phyloP scores from a whole-genome alignment of 2,888 invertebrate species.

The Troides helena region DNA sequence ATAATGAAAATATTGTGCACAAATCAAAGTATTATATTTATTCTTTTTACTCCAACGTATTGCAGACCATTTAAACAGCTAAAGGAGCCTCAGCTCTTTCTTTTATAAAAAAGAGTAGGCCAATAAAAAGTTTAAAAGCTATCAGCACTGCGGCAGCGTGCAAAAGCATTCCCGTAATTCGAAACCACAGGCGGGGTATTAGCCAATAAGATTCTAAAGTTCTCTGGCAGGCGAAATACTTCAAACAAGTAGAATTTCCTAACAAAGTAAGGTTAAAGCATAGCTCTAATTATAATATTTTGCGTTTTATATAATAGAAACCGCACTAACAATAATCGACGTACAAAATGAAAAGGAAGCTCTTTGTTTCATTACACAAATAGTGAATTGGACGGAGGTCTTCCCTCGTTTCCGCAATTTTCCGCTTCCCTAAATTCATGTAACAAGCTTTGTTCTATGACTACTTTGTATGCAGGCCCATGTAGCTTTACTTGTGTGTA shows the following conservation, averaged over 20 bases:
- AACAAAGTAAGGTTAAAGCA: neutral
- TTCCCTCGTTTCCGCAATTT: constrained; percentile 18
- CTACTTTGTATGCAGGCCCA: constrained; percentile 24
- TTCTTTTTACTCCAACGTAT: no score
- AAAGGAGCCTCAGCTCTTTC: no score
- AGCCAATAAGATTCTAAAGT: neutral
- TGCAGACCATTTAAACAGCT: no score
- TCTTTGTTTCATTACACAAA: constrained; percentile 1
- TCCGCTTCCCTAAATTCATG: constrained; percentile 24
- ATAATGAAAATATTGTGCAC: neutral
- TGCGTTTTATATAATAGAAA: neutral
- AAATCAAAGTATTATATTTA: neutral
- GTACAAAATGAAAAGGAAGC: constrained; percentile 20
- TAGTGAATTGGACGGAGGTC: constrained; percentile 20
- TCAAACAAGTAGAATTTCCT: neutral
- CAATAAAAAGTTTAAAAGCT: neutral
- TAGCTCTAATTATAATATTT: neutral
- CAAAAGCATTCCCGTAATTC: neutral
- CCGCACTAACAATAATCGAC: neutral
- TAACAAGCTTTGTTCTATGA: constrained; percentile 26
- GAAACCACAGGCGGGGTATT: neutral
- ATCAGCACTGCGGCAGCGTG: neutral
- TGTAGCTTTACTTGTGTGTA: neutral
- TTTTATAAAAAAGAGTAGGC: neutral
- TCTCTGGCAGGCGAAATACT: neutral